Evolutionary conservation across 2,888 invertebrate genomes (phyloP).

Genomic region (Eulithis prunata): DNA sequence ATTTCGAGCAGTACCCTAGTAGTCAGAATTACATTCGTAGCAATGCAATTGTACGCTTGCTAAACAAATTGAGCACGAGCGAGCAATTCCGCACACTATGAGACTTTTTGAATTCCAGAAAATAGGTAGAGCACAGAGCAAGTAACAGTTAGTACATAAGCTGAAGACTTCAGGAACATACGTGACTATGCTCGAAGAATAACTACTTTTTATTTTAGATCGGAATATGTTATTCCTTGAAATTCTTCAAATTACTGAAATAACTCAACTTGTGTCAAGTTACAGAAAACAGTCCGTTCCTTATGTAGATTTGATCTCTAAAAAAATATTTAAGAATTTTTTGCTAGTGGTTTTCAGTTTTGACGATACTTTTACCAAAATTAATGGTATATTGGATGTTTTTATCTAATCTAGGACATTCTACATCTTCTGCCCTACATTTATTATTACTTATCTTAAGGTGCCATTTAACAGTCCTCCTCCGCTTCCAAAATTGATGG

Average conservation of each 20-base stretch:
- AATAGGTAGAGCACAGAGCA: not conserved
- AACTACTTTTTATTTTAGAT: no score
- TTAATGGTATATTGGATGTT: not conserved
- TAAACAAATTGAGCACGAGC: not conserved
- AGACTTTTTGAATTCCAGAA: not conserved
- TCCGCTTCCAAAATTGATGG: constrained; percentile 43
- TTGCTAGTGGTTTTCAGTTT: not conserved
- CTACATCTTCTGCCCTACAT: constrained; percentile 23
- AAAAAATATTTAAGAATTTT: not conserved
- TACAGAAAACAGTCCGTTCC: no score
- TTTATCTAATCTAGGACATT: constrained; percentile 18
- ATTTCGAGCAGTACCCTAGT: no score
- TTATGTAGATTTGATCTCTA: no score
- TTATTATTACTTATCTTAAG: constrained; percentile 35
- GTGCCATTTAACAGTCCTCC: constrained; percentile 38
- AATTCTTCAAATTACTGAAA: no score
- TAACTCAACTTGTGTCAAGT: no score
- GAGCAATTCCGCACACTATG: not conserved
- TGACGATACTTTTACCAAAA: not conserved
- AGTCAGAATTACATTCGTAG: no score
- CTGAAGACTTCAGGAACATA: no score
- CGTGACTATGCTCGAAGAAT: no score
- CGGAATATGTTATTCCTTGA: no score
- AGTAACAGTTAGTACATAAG: no score
- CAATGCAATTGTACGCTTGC: no score